These are phyloP conservation scores for Ormyrus pomaceus DNA, from an alignment of 2,888 invertebrate genomes.

Conservation along the genomic window DNA sequence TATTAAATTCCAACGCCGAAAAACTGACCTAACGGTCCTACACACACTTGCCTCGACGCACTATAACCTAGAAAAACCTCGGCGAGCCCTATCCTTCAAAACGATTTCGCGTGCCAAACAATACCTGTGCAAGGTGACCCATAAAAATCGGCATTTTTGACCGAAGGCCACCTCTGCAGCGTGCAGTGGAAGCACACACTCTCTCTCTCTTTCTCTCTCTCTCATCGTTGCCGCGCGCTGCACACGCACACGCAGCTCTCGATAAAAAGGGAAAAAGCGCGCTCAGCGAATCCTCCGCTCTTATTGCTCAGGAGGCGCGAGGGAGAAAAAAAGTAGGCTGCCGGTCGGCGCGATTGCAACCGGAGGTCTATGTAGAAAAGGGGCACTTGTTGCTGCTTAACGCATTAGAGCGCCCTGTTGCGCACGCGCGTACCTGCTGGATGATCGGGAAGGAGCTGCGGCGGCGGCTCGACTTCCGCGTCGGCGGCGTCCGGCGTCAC, in stretches of 20 bases:
- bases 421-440: constrained; percentile 40
- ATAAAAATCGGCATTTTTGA: constrained; percentile 27
- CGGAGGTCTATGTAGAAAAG: background rate
- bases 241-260: no score
- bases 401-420: background rate
- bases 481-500: constrained; percentile 3
- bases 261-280: no score
- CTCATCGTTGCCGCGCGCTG: no score
- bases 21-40: constrained; percentile 2
- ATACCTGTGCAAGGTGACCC: background rate
- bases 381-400: constrained; percentile 21
- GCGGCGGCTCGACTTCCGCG: constrained; percentile 7
- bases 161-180: constrained; percentile 20
- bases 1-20: constrained; percentile 9
- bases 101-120: no score
- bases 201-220: no score
- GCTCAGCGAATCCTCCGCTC: no score
- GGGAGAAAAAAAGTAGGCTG: background rate
- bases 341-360: background rate
- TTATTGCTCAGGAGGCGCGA: background rate
- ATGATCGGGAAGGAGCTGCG: constrained; percentile 5
- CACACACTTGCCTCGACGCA: background rate
- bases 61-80: no score
- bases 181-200: no score
- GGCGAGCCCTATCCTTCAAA: no score